phyloP scores from a whole-genome alignment of 1,140 invertebrate species.

The Episyrphus balteatus region DNA sequence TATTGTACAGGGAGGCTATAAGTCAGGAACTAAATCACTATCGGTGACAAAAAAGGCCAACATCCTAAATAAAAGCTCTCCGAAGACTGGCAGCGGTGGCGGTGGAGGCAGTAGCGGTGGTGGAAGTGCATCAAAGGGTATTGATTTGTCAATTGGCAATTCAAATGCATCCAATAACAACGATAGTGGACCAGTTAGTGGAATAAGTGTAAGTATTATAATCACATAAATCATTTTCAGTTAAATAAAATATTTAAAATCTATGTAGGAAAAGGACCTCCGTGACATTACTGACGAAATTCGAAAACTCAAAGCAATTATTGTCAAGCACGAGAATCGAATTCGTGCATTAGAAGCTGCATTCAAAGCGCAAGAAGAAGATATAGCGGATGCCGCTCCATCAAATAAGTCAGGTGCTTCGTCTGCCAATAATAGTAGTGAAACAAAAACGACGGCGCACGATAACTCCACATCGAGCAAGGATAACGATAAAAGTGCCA shows the following conservation, averaged over 20 bases:
- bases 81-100: constrained; percentile 23
- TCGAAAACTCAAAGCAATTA: constrained; percentile 81
- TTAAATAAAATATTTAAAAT: too few relatives aligned
- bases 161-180: too few relatives aligned
- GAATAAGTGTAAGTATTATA: constrained; percentile 21
- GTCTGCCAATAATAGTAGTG: neutral
- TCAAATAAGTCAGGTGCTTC: constrained; percentile 14
- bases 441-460: constrained; percentile 29
- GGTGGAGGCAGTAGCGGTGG: constrained; percentile 15
- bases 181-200: constrained; percentile 9
- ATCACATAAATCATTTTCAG: too few relatives aligned
- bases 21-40: constrained; percentile 40
- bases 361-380: constrained; percentile 17
- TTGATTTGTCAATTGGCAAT: constrained; percentile 18
- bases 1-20: constrained; percentile 49
- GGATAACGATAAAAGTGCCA: neutral
- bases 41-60: constrained; percentile 56
- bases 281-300: constrained; percentile 79
- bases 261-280: constrained; percentile 46
- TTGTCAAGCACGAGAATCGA: constrained; percentile 88
- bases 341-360: constrained; percentile 45
- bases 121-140: constrained; percentile 22
- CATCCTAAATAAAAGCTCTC: constrained; percentile 52
- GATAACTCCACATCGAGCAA: neutral
- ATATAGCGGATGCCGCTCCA: constrained; percentile 26